A percentile compares a stretch with the other conserved stretches of the same genome.
Evolutionary conservation across 2,113 vertebrate genomes (phyloP).

Genomic region (Petaurus breviceps): DNA sequence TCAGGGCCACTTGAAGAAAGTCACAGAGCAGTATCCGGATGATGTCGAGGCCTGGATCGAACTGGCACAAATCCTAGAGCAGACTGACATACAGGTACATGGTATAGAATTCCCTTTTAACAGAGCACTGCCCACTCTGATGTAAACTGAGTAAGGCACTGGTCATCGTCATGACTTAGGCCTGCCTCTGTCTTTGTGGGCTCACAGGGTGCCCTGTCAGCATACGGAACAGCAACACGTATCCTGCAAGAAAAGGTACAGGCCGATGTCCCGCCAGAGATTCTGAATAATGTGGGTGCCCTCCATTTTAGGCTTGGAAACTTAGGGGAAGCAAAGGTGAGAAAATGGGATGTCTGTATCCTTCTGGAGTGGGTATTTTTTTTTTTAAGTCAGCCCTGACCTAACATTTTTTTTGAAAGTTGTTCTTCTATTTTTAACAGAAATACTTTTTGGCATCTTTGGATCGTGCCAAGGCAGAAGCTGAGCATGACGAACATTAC

Average conservation of each 20-base stretch:
- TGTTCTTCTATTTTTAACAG: slow-evolving; percentile 80
- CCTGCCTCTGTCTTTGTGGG: slow-evolving; percentile 31
- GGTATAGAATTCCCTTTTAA: neutral
- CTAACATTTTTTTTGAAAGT: slow-evolving; percentile 32
- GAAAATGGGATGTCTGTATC: slow-evolving; percentile 4
- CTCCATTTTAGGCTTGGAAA: slow-evolving; percentile 98
- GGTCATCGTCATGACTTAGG: slow-evolving; percentile 25
- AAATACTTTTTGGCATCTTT: slow-evolving; percentile 98
- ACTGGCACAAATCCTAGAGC: slow-evolving; percentile 97
- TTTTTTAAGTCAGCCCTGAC: neutral
- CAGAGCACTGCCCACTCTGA: neutral
- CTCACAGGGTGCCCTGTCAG: slow-evolving; percentile 93
- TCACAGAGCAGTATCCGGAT: slow-evolving; percentile 98
- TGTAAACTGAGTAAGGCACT: neutral
- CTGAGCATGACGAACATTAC: slow-evolving; percentile 98
- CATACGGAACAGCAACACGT: slow-evolving; percentile 97
- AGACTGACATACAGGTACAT: slow-evolving; percentile 96
- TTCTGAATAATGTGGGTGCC: slow-evolving; percentile 97
- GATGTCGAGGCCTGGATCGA: slow-evolving; percentile 99
- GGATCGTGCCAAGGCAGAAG: slow-evolving; percentile 97
- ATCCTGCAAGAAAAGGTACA: slow-evolving; percentile 99
- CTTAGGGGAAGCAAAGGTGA: slow-evolving; percentile 97
- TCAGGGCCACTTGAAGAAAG: slow-evolving; percentile 97
- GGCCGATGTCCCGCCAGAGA: slow-evolving; percentile 98
- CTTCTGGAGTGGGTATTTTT: neutral